phyloP scores from a whole-genome alignment of 1,140 invertebrate species.

The Camponotus floridanus region DNA sequence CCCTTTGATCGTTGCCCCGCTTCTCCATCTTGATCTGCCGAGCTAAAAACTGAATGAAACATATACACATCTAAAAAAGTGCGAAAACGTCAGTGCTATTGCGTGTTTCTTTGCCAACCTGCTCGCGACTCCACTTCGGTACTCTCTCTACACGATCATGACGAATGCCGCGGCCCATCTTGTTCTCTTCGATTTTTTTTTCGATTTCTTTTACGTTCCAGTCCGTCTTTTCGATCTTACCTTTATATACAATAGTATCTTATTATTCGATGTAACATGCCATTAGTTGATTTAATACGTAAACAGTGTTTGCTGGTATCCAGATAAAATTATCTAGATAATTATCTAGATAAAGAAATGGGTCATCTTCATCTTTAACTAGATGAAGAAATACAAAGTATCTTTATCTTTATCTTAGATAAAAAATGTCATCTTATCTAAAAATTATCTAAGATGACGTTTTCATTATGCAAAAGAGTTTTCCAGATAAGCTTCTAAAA shows the following conservation, averaged over 20 bases:
- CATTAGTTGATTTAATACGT: not conserved
- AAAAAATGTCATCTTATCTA: no score
- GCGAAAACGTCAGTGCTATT: constrained; percentile 81
- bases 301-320: no score
- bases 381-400: no score
- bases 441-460: no score
- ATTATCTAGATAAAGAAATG: no score
- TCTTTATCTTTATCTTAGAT: no score
- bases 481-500: no score
- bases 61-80: constrained; percentile 78
- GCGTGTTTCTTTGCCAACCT: constrained; percentile 85
- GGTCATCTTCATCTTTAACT: no score
- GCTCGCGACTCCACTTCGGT: constrained; percentile 96
- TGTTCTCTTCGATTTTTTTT: constrained; percentile 95
- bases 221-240: constrained; percentile 95
- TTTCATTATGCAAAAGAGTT: no score
- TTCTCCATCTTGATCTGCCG: constrained; percentile 92
- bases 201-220: constrained; percentile 97
- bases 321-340: no score
- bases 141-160: constrained; percentile 92
- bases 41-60: constrained; percentile 90
- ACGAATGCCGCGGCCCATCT: constrained; percentile 89
- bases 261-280: not conserved
- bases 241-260: constrained; percentile 75
- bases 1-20: constrained; percentile 87